phyloP scores from a whole-genome alignment of 2,797 vertebrate species.

The Falco novaeseelandiae region DNA sequence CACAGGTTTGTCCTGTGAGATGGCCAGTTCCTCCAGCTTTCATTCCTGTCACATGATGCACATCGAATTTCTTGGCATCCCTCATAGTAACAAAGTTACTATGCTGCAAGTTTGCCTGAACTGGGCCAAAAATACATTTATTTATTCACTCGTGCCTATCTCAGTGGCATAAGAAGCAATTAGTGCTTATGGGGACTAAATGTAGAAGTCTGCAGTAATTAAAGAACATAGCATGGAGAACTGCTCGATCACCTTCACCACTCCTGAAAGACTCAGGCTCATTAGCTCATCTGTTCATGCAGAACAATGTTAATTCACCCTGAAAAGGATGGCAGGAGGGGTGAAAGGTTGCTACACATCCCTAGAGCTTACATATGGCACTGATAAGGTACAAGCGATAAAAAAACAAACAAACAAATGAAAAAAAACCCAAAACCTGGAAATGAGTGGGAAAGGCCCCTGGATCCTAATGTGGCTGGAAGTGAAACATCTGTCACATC shows the following conservation, averaged over 20 bases:
- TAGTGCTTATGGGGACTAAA: not conserved
- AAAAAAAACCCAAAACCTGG: not conserved
- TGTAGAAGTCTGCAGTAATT: conserved; percentile 4
- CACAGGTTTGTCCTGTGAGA: not conserved
- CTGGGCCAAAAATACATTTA: not conserved
- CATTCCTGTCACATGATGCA: not conserved
- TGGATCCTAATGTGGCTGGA: not conserved
- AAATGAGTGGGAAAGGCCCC: not conserved
- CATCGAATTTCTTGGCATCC: not conserved
- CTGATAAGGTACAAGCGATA: not conserved
- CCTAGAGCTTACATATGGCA: conserved; percentile 13
- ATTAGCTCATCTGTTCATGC: conserved; percentile 44
- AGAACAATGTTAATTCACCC: conserved; percentile 27
- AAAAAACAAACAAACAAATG: not conserved
- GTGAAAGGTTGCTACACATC: not conserved
- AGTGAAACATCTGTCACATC: conserved; percentile 20
- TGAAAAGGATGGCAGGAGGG: not conserved
- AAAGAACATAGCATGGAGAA: conserved; percentile 11
- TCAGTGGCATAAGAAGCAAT: conserved; percentile 2
- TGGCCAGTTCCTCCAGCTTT: not conserved
- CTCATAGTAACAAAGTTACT: not conserved
- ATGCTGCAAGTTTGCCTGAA: not conserved
- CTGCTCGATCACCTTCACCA: conserved; percentile 25
- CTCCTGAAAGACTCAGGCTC: conserved; percentile 21
- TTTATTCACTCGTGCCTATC: not conserved